Conservation (phyloP, 2,888 invertebrate species). For the Sinopyrophorus schimmeli region DNA sequence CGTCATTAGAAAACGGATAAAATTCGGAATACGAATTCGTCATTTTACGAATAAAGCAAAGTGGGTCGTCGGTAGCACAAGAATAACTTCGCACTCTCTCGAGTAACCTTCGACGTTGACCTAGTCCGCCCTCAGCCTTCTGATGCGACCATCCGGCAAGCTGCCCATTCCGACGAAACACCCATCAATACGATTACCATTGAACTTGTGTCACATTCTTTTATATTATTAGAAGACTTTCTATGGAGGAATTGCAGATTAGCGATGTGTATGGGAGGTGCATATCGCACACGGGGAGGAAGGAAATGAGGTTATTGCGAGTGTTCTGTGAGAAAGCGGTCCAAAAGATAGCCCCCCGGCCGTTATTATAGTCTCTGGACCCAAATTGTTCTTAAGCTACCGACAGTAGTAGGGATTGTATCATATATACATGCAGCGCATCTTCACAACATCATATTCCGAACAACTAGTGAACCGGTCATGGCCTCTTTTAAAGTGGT, state of each 20-base stretch:
- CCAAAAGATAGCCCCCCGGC: constrained; percentile 55
- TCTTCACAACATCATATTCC: constrained; percentile 51
- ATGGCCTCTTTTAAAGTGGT: constrained; percentile 58
- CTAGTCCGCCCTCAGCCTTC: constrained; percentile 29
- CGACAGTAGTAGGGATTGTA: constrained; percentile 50
- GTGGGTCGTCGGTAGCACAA: constrained; percentile 17
- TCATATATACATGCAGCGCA: constrained; percentile 53
- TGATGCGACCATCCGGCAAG: constrained; percentile 21
- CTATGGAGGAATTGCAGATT: constrained; percentile 17
- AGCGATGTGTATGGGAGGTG: constrained; percentile 18
- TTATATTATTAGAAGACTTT: constrained; percentile 16
- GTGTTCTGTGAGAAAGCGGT: constrained; percentile 56
- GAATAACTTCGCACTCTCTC: constrained; percentile 25
- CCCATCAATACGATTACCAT: constrained; percentile 12
- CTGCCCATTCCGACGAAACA: constrained; percentile 17
- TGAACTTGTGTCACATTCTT: constrained; percentile 14
- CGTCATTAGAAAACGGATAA: too few species aligned
- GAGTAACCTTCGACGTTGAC: constrained; percentile 22
- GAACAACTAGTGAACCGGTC: constrained; percentile 43
- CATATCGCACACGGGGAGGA: constrained; percentile 33
- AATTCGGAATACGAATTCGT: too few species aligned
- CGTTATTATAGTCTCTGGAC: constrained; percentile 54
- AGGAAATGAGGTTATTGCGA: constrained; percentile 52
- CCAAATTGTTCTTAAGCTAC: constrained; percentile 53
- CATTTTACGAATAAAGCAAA: too few species aligned